Conservation (phyloP, 2,113 vertebrate species). For the Gorsachius goisagi region DNA sequence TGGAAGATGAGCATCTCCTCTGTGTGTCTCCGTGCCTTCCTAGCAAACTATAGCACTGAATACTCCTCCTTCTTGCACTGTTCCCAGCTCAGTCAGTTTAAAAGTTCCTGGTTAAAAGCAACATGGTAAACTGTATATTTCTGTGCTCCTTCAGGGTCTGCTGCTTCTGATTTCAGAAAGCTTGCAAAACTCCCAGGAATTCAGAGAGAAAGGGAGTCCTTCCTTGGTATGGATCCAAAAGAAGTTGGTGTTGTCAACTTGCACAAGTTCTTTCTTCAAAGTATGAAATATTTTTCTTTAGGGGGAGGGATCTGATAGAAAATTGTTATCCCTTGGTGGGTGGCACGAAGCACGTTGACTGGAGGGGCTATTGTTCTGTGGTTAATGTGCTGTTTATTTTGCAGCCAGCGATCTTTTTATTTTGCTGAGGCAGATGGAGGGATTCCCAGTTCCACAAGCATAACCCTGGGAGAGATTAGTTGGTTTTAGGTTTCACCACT, state of each 20-base stretch:
- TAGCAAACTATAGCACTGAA: neutral
- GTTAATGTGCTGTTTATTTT: slow-evolving; percentile 42
- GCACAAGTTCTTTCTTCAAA: neutral
- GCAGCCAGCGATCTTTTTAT: slow-evolving; percentile 28
- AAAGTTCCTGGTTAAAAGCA: neutral
- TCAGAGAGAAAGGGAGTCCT: neutral
- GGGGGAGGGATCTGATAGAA: neutral
- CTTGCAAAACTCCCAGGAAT: neutral
- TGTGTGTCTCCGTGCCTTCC: neutral
- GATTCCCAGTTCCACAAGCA: slow-evolving; percentile 50
- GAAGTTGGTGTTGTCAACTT: neutral
- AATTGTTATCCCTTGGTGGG: neutral
- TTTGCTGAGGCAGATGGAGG: slow-evolving; percentile 56
- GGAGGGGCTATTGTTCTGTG: slow-evolving; percentile 23
- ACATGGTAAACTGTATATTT: neutral
- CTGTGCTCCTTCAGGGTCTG: neutral
- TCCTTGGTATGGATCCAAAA: neutral
- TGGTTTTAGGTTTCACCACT: slow-evolving; percentile 50
- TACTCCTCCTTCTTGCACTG: neutral
- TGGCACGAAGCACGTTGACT: neutral
- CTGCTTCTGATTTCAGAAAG: neutral
- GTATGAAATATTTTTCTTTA: neutral
- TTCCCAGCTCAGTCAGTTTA: neutral
- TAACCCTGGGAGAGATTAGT: slow-evolving; percentile 24
- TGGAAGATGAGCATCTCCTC: neutral